Percentiles rank a stretch among this genome's conserved stretches.
These are phyloP conservation scores for Oxygymnocypris stewartii DNA, from an alignment of 2,113 vertebrate genomes.

Conservation along the genomic window DNA sequence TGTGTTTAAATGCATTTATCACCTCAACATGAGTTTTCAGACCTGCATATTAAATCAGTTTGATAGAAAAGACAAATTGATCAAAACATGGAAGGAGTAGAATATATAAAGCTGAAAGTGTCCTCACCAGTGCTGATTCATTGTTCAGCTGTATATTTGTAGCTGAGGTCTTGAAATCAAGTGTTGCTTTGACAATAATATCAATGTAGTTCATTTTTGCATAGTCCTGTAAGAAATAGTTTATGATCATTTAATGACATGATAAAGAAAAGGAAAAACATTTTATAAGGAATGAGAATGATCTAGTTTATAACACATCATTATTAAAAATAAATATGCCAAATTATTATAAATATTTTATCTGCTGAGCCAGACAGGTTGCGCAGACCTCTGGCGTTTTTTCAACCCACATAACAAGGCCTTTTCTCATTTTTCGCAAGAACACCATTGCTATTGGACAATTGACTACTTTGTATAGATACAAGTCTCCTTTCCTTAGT, in stretches of 20 bases:
- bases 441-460: too few species aligned
- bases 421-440: too few species aligned
- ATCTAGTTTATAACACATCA: not conserved
- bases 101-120: not conserved
- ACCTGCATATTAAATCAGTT: not conserved
- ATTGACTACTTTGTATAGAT: too few species aligned
- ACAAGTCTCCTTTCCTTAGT: too few species aligned
- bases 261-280: not conserved
- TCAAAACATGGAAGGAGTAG: not conserved
- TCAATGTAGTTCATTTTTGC: constrained; percentile 84
- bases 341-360: not conserved
- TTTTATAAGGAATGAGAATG: not conserved
- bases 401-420: too few species aligned
- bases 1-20: not conserved
- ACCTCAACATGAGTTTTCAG: not conserved
- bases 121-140: constrained; percentile 78
- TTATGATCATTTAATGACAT: not conserved
- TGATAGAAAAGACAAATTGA: not conserved
- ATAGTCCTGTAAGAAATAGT: constrained; percentile 77
- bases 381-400: too few species aligned
- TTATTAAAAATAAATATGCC: not conserved
- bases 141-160: constrained; percentile 82
- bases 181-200: constrained; percentile 79
- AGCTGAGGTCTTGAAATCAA: constrained; percentile 73
- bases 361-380: not conserved